Conservation (phyloP, 1,140 invertebrate species). For the Helicoverpa zea region DNA sequence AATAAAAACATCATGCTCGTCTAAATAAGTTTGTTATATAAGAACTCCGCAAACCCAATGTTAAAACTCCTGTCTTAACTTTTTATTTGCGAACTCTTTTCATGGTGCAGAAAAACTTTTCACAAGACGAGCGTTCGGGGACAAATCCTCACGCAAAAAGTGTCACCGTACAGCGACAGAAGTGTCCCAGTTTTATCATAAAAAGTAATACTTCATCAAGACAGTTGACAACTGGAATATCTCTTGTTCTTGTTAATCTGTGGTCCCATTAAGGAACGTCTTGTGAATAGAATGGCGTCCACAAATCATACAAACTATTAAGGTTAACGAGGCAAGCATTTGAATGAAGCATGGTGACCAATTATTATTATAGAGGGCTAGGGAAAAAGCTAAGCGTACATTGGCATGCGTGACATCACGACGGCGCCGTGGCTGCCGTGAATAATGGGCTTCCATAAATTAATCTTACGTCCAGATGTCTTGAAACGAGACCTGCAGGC, state of each 20-base stretch:
- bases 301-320: conserved; percentile 63
- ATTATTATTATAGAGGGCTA: conserved; percentile 50
- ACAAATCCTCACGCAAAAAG: conserved; percentile 37
- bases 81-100: conserved; percentile 40
- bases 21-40: conserved; percentile 37
- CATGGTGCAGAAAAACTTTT: conserved; percentile 36
- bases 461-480: conserved; percentile 64
- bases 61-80: conserved; percentile 24
- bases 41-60: conserved; percentile 25
- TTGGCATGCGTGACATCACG: conserved; percentile 61
- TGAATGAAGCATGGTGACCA: conserved; percentile 55
- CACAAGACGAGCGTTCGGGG: conserved; percentile 40
- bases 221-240: conserved; percentile 29
- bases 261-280: conserved; percentile 41
- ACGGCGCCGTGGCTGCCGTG: conserved; percentile 54
- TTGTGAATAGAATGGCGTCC: conserved; percentile 40
- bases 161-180: conserved; percentile 35
- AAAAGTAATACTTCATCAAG: conserved; percentile 50
- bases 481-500: conserved; percentile 61
- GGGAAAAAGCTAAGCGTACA: conserved; percentile 55
- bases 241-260: conserved; percentile 42
- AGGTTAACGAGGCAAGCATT: conserved; percentile 62
- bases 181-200: conserved; percentile 41
- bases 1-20: conserved; percentile 23
- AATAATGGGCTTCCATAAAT: conserved; percentile 68